Conservation (phyloP, 2,113 vertebrate genomes). For the Oncorhynchus keta region DNA sequence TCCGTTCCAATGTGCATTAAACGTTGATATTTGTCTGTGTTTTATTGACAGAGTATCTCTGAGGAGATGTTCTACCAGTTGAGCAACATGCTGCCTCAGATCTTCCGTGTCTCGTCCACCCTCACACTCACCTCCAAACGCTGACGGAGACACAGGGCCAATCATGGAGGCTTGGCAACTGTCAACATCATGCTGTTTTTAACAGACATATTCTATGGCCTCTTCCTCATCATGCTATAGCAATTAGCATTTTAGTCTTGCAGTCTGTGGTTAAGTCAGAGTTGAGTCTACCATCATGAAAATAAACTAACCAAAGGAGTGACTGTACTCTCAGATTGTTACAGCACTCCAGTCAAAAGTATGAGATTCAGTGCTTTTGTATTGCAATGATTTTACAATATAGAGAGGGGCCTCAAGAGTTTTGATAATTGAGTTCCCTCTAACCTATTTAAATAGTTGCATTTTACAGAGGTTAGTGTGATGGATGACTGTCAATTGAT, state of each 20-base stretch:
- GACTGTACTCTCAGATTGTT: too few species aligned
- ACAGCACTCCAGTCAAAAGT: neutral
- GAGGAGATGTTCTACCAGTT: slow-evolving; percentile 98
- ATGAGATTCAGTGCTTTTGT: slow-evolving; percentile 11
- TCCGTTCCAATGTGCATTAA: slow-evolving; percentile 6
- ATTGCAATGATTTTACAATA: slow-evolving; percentile 18
- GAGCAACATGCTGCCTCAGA: slow-evolving; percentile 98
- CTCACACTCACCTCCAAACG: slow-evolving; percentile 81
- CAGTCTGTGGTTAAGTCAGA: too few species aligned
- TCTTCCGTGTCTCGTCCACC: slow-evolving; percentile 95
- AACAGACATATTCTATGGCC: slow-evolving; percentile 88
- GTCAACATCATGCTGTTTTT: slow-evolving; percentile 2
- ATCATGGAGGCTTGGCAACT: neutral
- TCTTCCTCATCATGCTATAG: slow-evolving; percentile 94
- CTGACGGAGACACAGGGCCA: slow-evolving; percentile 42
- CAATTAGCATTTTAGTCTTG: too few species aligned
- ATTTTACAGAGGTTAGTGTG: neutral
- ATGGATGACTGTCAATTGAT: slow-evolving; percentile 12
- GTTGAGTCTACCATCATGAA: too few species aligned
- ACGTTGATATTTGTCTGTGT: neutral
- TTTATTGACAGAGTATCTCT: slow-evolving; percentile 87
- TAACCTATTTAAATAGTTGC: slow-evolving; percentile 17
- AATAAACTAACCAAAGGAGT: too few species aligned
- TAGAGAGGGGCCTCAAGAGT: too few species aligned
- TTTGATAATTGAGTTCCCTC: too few species aligned